Evolutionary conservation across 2,888 invertebrate species (phyloP).

Genomic region (Xylota segnis): DNA sequence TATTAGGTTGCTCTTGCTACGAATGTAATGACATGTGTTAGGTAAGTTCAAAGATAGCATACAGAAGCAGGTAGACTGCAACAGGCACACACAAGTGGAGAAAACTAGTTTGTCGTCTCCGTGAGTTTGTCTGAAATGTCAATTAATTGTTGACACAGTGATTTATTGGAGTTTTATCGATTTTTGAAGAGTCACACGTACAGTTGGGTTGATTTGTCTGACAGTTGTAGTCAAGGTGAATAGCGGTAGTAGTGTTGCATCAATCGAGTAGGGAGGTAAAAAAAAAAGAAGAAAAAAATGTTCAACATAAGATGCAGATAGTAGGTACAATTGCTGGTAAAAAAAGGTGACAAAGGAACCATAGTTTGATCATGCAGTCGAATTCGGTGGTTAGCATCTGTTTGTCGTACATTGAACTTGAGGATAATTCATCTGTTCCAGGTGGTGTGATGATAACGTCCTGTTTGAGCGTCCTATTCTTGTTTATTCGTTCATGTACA

Average conservation of each 20-base stretch:
- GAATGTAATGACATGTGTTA: slow-evolving; percentile 68
- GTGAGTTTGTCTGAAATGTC: slow-evolving; percentile 69
- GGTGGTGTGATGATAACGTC: background rate
- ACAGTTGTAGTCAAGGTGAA: slow-evolving; percentile 63
- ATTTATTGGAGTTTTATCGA: slow-evolving; percentile 67
- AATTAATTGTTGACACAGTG: slow-evolving; percentile 63
- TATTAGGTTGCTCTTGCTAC: slow-evolving; percentile 63
- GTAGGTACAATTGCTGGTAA: background rate
- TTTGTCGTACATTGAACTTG: slow-evolving; percentile 4
- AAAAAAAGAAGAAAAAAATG: background rate
- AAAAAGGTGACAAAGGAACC: background rate
- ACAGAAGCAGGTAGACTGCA: slow-evolving; percentile 48
- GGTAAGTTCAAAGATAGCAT: slow-evolving; percentile 36
- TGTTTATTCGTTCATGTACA: background rate
- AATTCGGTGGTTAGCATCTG: slow-evolving; percentile 7
- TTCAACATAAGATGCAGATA: slow-evolving; percentile 4
- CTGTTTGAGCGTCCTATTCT: background rate
- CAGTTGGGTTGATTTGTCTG: slow-evolving; percentile 46
- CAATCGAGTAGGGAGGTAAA: slow-evolving; percentile 5
- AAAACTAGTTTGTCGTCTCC: slow-evolving; percentile 56
- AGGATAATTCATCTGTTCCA: slow-evolving; percentile 8
- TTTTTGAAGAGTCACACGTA: slow-evolving; percentile 41
- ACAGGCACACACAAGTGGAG: slow-evolving; percentile 21
- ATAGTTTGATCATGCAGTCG: background rate
- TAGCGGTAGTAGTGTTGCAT: slow-evolving; percentile 3